Conservation (phyloP, 2,113 vertebrate species). For the Caretta caretta region DNA sequence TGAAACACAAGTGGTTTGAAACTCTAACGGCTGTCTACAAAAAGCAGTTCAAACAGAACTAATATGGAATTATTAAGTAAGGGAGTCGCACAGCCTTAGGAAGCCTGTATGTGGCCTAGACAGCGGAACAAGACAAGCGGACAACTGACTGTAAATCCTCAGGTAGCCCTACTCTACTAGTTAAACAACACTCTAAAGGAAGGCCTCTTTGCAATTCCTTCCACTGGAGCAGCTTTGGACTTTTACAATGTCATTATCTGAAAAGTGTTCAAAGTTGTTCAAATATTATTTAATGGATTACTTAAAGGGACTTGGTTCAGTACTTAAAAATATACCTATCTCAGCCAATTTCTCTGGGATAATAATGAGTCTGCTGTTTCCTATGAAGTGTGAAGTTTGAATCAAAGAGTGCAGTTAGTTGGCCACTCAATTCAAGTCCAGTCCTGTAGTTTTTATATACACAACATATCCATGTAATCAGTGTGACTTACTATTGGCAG, state of each 20-base stretch:
- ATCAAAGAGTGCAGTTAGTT: not conserved
- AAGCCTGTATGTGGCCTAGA: not conserved
- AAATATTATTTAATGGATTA: not conserved
- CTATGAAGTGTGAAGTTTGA: not conserved
- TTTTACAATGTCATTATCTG: not conserved
- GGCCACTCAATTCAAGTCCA: not conserved
- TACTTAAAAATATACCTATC: not conserved
- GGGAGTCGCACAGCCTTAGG: fast-evolving
- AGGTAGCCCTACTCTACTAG: not conserved
- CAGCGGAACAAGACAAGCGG: not conserved
- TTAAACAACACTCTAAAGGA: not conserved
- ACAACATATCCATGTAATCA: not conserved
- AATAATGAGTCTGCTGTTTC: not conserved
- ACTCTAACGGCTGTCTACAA: not conserved
- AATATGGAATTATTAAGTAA: fast-evolving
- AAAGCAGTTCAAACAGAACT: not conserved
- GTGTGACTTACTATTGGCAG: fast-evolving
- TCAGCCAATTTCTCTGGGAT: not conserved
- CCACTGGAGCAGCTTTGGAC: not conserved
- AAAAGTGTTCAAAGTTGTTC: not conserved
- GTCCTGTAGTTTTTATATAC: not conserved
- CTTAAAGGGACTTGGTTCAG: not conserved
- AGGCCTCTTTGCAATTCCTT: not conserved
- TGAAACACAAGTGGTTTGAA: not conserved
- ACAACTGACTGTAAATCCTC: not conserved